Evolutionary conservation across 2,888 invertebrate species (phyloP).

Genomic region (Oscheius sp.): DNA sequence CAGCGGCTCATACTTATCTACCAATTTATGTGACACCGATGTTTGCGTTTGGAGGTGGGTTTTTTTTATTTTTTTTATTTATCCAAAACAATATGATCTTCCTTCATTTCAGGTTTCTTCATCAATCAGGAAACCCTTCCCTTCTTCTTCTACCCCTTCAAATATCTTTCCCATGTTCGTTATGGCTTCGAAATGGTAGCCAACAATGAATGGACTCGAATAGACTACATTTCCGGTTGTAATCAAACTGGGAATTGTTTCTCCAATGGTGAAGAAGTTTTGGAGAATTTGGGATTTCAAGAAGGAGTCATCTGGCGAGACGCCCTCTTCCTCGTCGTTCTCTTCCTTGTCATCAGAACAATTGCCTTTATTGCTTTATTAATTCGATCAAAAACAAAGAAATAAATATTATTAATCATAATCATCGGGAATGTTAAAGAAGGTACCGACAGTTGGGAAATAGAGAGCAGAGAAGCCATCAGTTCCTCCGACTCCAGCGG

Average conservation of each 20-base stretch:
- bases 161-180: constrained; percentile 72
- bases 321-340: constrained; percentile 44
- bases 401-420: constrained; percentile 50
- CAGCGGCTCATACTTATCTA: constrained; percentile 85
- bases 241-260: not conserved
- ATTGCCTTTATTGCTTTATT: constrained; percentile 60
- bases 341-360: constrained; percentile 58
- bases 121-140: constrained; percentile 80
- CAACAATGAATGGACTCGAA: constrained; percentile 71
- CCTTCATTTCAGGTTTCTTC: constrained; percentile 54
- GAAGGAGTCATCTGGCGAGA: constrained; percentile 48
- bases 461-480: constrained; percentile 62
- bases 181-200: constrained; percentile 71
- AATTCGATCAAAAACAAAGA: constrained; percentile 46
- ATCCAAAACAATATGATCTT: no score
- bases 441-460: constrained; percentile 63
- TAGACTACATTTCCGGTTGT: constrained; percentile 61
- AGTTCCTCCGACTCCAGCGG: constrained; percentile 63
- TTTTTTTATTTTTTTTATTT: no score
- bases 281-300: constrained; percentile 55
- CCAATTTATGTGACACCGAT: constrained; percentile 92
- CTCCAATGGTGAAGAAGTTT: constrained; percentile 52
- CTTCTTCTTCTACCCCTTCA: constrained; percentile 71
- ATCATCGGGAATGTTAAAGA: constrained; percentile 61
- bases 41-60: constrained; percentile 85